These are phyloP conservation scores for Leptogaster cylindrica DNA, from an alignment of 2,888 invertebrate genomes.

Conservation along the genomic window DNA sequence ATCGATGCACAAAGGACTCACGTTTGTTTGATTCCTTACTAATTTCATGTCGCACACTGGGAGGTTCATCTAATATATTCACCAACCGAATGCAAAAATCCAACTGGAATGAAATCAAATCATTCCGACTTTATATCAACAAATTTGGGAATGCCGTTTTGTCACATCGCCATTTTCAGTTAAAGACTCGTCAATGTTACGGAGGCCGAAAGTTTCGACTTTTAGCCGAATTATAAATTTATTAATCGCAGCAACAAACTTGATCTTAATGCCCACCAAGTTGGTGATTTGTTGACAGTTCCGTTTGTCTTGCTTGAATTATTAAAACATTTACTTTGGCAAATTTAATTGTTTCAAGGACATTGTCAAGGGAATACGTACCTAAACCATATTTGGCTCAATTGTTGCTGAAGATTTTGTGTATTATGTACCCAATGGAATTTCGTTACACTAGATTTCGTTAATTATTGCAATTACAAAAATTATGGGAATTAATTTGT, in stretches of 20 bases:
- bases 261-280: not conserved
- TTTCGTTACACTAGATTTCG: no score
- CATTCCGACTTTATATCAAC: constrained; percentile 21
- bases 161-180: constrained; percentile 31
- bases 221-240: constrained; percentile 5
- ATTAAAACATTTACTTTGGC: not conserved
- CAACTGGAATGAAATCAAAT: constrained; percentile 2
- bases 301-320: not conserved
- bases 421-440: no score
- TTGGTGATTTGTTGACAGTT: not conserved
- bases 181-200: constrained; percentile 25
- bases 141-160: constrained; percentile 13
- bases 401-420: no score
- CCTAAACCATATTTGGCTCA: no score
- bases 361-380: not conserved
- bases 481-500: no score
- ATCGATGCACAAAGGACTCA: no score
- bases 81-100: constrained; percentile 10
- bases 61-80: not conserved
- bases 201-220: constrained; percentile 2
- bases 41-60: constrained; percentile 10
- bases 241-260: constrained; percentile 15
- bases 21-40: not conserved
- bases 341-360: not conserved
- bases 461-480: no score